These are phyloP conservation scores for Acanthurus tractus DNA, from an alignment of 2,797 vertebrate genomes.

Conservation along the genomic window DNA sequence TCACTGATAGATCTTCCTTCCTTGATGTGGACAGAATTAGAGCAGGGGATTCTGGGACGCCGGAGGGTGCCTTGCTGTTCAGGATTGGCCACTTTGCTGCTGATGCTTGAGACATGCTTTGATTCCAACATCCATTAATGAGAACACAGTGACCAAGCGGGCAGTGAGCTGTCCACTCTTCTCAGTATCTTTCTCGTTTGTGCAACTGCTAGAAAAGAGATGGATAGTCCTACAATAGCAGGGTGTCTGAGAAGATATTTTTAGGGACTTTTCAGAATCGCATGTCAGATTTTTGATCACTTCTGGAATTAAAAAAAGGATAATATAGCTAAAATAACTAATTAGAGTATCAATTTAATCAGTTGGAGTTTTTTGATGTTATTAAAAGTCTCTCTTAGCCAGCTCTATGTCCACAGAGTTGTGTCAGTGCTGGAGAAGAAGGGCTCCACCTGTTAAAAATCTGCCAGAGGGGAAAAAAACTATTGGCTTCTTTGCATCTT, in stretches of 20 bases:
- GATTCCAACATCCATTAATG: conserved; percentile 55
- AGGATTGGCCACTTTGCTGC: conserved; percentile 34
- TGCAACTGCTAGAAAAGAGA: conserved; percentile 1
- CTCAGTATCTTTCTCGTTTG: conserved; percentile 21
- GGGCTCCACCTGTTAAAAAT: too few relatives aligned
- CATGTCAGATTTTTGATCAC: neutral
- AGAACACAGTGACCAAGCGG: conserved; percentile 44
- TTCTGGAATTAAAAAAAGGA: neutral
- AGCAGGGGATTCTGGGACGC: conserved; percentile 44
- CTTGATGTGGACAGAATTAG: conserved; percentile 53
- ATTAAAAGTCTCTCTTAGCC: too few relatives aligned
- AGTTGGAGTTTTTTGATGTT: neutral
- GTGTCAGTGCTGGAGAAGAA: too few relatives aligned
- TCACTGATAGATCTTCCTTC: conserved; percentile 45
- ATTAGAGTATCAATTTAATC: neutral
- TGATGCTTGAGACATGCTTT: conserved; percentile 34
- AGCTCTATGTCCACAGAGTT: too few relatives aligned
- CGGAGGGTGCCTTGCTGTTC: conserved; percentile 30
- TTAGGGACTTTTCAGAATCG: neutral
- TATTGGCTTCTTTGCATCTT: too few relatives aligned
- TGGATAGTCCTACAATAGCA: conserved; percentile 2
- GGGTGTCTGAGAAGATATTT: neutral
- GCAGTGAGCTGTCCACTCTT: conserved; percentile 37
- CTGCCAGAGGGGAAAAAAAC: too few relatives aligned
- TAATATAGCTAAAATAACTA: neutral